A percentile compares a stretch with the other conserved stretches of the same genome.
Evolutionary conservation across 2,888 invertebrate genomes (phyloP).

Genomic region (Hetaerina titia): DNA sequence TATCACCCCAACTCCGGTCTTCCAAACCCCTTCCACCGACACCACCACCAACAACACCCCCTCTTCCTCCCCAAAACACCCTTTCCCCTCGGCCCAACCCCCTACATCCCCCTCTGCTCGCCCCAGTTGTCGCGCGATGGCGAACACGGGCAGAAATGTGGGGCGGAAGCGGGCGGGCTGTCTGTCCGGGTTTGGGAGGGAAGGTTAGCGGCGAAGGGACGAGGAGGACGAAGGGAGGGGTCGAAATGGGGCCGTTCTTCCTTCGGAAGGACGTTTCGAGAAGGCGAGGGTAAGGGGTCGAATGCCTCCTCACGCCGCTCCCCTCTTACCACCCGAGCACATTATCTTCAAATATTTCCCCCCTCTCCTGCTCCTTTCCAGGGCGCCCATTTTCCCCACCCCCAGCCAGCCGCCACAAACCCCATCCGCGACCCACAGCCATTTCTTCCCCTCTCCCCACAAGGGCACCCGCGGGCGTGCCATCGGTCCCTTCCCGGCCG

Average conservation of each 20-base stretch:
- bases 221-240: no score
- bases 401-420: not conserved
- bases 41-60: not conserved
- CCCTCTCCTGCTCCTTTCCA: no score
- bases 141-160: not conserved
- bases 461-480: not conserved
- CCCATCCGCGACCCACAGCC: not conserved
- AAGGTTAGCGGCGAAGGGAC: no score
- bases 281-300: not conserved
- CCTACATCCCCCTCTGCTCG: not conserved
- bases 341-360: no score
- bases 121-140: not conserved
- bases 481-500: not conserved
- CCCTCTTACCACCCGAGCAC: no score
- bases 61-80: not conserved
- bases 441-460: not conserved
- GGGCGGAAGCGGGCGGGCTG: not conserved
- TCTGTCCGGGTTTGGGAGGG: not conserved
- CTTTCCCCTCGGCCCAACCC: not conserved
- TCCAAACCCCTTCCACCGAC: not conserved
- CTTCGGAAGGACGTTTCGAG: no score
- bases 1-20: not conserved
- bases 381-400: not conserved
- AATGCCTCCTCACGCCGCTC: no score
- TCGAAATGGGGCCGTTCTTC: not conserved